Percentiles rank a stretch among this genome's conserved stretches.
Conservation (phyloP, 1,140 invertebrate species). For the Nomia melanderi region DNA sequence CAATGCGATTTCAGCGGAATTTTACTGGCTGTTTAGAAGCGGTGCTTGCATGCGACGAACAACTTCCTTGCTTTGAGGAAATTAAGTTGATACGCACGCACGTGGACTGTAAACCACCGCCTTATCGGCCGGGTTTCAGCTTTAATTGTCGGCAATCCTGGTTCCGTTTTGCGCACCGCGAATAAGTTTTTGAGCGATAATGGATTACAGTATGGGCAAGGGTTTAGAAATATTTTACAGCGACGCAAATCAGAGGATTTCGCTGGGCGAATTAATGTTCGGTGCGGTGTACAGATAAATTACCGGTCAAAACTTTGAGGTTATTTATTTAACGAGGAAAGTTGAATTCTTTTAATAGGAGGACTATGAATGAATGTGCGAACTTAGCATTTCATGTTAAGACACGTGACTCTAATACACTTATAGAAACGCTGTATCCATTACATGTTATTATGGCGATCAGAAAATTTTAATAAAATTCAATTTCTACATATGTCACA, state of each 20-base stretch:
- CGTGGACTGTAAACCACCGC: not conserved
- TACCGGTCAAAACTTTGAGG: too few relatives aligned
- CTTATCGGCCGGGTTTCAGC: conserved; percentile 8
- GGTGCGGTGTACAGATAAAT: too few relatives aligned
- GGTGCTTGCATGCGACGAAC: conserved; percentile 44
- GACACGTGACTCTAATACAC: too few relatives aligned
- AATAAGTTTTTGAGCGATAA: not conserved
- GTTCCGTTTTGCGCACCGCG: not conserved
- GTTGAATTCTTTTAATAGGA: too few relatives aligned
- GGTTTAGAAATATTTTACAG: not conserved
- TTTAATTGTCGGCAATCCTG: conserved; percentile 7
- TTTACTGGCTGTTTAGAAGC: conserved; percentile 44
- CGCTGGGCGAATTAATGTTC: too few relatives aligned
- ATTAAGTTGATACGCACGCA: conserved; percentile 44
- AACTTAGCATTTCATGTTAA: too few relatives aligned
- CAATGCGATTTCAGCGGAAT: conserved; percentile 24
- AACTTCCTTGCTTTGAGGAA: conserved; percentile 36
- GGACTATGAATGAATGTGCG: too few relatives aligned
- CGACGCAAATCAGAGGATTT: not conserved
- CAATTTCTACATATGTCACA: too few relatives aligned
- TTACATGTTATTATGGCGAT: too few relatives aligned
- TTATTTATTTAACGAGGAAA: too few relatives aligned
- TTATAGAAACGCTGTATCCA: too few relatives aligned
- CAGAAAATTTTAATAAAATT: too few relatives aligned
- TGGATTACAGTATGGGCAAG: not conserved